Conservation (phyloP, 53 echinoderm and acorn worm genomes). For the Luidia sarsii region DNA sequence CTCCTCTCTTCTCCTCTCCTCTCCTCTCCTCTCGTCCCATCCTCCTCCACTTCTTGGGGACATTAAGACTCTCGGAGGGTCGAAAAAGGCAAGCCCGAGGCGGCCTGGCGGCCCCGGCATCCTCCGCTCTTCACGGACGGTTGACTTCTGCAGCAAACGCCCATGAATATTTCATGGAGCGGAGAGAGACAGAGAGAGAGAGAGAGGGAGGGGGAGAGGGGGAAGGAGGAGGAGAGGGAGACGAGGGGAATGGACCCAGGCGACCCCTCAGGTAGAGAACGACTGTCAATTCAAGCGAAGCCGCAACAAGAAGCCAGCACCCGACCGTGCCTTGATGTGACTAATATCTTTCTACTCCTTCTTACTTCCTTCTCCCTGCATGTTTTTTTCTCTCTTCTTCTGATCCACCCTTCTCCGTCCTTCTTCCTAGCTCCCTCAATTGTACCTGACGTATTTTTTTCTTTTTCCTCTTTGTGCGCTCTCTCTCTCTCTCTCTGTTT, state of each 20-base stretch:
- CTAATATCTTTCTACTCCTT: slow-evolving; percentile 35
- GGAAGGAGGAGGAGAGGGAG: too few relatives aligned
- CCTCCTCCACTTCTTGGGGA: slow-evolving; percentile 7
- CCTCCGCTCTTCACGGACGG: slow-evolving; percentile 48
- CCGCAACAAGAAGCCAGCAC: slow-evolving; percentile 53
- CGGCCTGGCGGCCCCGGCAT: slow-evolving; percentile 27
- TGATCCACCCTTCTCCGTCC: too few relatives aligned
- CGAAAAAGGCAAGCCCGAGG: slow-evolving; percentile 26
- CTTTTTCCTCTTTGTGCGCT: too few relatives aligned
- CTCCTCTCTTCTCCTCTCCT: background rate
- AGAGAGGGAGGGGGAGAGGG: too few relatives aligned
- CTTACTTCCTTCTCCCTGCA: slow-evolving; percentile 14
- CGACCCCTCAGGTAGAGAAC: slow-evolving; percentile 37
- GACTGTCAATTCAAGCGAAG: slow-evolving; percentile 50
- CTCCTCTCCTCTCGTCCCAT: background rate
- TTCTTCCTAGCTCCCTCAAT: too few relatives aligned
- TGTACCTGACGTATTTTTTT: too few relatives aligned
- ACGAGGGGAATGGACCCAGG: slow-evolving; percentile 9
- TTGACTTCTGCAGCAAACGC: slow-evolving; percentile 61
- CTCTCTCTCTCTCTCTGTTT: too few relatives aligned
- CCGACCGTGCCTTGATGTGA: slow-evolving; percentile 38
- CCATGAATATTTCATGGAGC: slow-evolving; percentile 69
- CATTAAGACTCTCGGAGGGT: slow-evolving; percentile 31
- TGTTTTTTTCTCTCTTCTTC: slow-evolving; percentile 6
- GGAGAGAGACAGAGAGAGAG: too few relatives aligned